Evolutionary conservation across 2,888 invertebrate species (phyloP), one percentile per base, ranked within the genome.

Genomic region (Elysia crispata): DNA sequence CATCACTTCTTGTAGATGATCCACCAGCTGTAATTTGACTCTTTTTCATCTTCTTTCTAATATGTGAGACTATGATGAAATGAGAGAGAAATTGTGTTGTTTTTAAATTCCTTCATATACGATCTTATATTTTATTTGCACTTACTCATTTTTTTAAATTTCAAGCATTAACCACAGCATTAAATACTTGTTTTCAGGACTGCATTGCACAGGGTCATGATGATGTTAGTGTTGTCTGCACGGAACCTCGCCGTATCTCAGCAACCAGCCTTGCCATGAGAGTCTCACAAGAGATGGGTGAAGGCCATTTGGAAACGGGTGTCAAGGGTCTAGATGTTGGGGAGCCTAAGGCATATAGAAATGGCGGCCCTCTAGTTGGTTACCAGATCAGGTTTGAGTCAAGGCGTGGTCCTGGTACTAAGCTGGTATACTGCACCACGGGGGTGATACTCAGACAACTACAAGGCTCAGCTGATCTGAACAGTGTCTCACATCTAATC

Each of bases 361-460:
- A 41, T 11, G 67, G 66, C 11, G 83, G 85, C 25, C 86, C 89
- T 0, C 78, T 89, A 23, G 88, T 88, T 80, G 89, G 90, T 1
- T 89, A 88, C 81, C 88, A 89, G 85, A 89, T 89, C 66, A 81
- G 90, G 64, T 90, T 91, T 83, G 91, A 91, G 80, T 86, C 89
- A 3, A 86, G 86, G 80, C 83, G 83, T 72, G 85, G 87, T 23
- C 85, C 84, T 20, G 87, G 86, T 49, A 90, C 90, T 0, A 82
- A 87, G 30, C 84, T 91, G 76, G 78, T 95, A 83, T 98, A 95
- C 91, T 97, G 97, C 91, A 98, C 98, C 0, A 97, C 97, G 0
- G 98, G 97, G 1, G 95, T 98, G 76, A 92, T 98, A 49, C 91
- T 98, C 64, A 95, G 96, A 88, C 95, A 95, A 85, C 93, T 98